A percentile compares a stretch with the other conserved stretches of the same genome.
Evolutionary conservation across 2,113 vertebrate genomes (phyloP).

Genomic region (Panthera leo): DNA sequence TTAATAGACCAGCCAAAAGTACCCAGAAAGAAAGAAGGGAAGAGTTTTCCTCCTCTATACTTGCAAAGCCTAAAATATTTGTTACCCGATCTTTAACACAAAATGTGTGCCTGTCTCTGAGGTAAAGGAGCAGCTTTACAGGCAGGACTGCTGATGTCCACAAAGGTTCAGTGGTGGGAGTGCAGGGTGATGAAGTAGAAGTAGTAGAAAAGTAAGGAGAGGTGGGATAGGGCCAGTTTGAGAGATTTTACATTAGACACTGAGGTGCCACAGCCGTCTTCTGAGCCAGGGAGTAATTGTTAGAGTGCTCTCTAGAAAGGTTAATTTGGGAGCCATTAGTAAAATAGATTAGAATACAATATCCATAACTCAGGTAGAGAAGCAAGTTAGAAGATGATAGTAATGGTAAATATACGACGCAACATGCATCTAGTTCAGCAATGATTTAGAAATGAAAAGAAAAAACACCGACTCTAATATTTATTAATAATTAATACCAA

Average conservation of each 20-base stretch:
- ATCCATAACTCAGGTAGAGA: neutral
- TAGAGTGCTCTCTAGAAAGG: neutral
- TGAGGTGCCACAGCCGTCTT: neutral
- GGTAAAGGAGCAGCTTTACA: neutral
- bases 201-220: neutral
- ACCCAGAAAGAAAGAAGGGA: neutral
- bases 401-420: neutral
- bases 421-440: neutral
- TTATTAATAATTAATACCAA: neutral
- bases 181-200: neutral
- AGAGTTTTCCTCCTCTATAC: neutral
- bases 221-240: neutral
- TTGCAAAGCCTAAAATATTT: neutral
- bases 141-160: neutral
- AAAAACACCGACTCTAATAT: neutral
- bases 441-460: neutral
- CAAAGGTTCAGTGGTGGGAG: neutral
- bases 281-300: neutral
- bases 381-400: neutral
- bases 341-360: neutral
- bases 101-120: neutral
- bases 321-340: neutral
- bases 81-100: neutral
- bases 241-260: too few relatives aligned
- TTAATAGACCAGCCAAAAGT: neutral